These are phyloP conservation scores for Drosophila repleta DNA, from an alignment of 1,140 invertebrate species.

Conservation along the genomic window DNA sequence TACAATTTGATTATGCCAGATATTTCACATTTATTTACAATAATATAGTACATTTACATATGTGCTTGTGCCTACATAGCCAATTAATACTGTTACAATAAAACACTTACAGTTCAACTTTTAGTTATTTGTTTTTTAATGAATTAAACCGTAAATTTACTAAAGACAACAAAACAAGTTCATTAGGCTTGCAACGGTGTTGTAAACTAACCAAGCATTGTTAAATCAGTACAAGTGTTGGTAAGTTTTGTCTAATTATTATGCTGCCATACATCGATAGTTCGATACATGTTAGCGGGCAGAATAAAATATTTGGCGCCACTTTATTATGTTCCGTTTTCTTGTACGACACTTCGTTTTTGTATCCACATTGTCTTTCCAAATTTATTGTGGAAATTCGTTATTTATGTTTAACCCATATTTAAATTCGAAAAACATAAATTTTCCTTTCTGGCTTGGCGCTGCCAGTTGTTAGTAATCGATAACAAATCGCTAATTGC, in stretches of 20 bases:
- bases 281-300: not conserved
- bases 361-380: not conserved
- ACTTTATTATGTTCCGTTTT: not conserved
- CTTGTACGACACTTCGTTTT: not conserved
- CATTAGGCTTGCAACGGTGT: conserved; percentile 12
- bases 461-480: not conserved
- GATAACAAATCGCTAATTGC: not conserved
- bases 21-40: not conserved
- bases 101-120: conserved; percentile 22
- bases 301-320: not conserved
- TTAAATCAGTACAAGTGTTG: conserved; percentile 8
- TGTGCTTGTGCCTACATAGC: not conserved
- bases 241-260: not conserved
- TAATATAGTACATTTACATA: not conserved
- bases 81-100: not conserved
- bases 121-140: not conserved
- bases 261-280: conserved; percentile 15
- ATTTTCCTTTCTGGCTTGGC: not conserved
- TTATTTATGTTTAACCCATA: not conserved
- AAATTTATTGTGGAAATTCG: not conserved
- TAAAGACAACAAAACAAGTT: conserved; percentile 26
- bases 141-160: conserved; percentile 11
- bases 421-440: not conserved
- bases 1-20: not conserved
- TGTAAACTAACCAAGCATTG: conserved; percentile 15